Percentiles rank a stretch among this genome's conserved stretches.
These are phyloP conservation scores for Scaptomyza montana DNA, from an alignment of 1,140 invertebrate species.

Conservation along the genomic window DNA sequence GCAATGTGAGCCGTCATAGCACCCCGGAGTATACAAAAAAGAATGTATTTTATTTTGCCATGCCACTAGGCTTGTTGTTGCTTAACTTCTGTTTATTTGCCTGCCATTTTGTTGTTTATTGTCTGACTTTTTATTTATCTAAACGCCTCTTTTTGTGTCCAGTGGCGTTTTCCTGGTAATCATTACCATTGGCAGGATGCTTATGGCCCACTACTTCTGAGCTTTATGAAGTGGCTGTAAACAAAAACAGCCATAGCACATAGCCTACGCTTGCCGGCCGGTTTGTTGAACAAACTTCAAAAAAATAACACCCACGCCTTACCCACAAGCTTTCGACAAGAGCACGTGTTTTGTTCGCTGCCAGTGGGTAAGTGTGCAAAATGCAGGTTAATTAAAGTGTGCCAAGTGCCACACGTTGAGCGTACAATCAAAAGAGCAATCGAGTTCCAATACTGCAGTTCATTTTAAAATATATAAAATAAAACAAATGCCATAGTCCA, in stretches of 20 bases:
- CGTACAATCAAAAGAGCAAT: conserved; percentile 64
- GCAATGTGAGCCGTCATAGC: conserved; percentile 40
- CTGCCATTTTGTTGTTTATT: conserved; percentile 42
- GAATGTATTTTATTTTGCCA: conserved; percentile 26
- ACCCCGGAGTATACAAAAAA: conserved; percentile 43
- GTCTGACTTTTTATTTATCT: conserved; percentile 45
- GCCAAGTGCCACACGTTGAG: conserved; percentile 55
- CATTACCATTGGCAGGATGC: conserved; percentile 27
- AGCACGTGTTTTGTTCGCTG: not conserved
- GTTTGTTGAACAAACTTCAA: not conserved
- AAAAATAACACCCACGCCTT: not conserved
- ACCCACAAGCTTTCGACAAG: conserved; percentile 32
- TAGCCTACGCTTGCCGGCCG: conserved; percentile 23
- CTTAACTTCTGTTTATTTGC: conserved; percentile 65
- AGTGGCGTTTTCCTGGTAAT: conserved; percentile 46
- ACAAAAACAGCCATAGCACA: conserved; percentile 28
- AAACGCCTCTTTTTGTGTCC: conserved; percentile 17
- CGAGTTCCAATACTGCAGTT: conserved; percentile 12
- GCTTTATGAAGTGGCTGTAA: conserved; percentile 54
- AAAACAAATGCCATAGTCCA: conserved; percentile 70
- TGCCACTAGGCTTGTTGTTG: conserved; percentile 27
- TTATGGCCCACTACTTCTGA: not conserved
- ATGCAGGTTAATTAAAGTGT: conserved; percentile 64
- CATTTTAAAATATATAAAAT: conserved; percentile 51
- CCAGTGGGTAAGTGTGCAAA: conserved; percentile 3